A percentile compares a stretch with the other conserved stretches of the same genome.
Conservation (phyloP, 2,888 invertebrate genomes). For the Ophion ventricosus region DNA sequence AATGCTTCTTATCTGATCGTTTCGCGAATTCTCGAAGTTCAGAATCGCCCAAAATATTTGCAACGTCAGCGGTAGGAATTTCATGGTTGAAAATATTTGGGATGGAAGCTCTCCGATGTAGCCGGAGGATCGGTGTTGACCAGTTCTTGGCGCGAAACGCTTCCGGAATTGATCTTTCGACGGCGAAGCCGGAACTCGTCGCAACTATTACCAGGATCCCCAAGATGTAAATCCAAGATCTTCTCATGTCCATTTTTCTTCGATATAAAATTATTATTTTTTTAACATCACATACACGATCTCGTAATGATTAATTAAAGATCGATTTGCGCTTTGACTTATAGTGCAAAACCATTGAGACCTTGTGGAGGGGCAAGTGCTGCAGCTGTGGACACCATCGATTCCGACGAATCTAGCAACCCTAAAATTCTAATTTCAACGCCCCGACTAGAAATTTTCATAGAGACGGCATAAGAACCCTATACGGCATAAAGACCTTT, state of each 20-base stretch:
- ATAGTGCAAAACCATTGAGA: too few species aligned
- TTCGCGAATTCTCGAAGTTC: slow-evolving; percentile 58
- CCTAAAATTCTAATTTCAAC: too few species aligned
- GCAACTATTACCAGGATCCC: slow-evolving; percentile 53
- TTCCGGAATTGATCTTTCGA: slow-evolving; percentile 56
- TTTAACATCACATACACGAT: too few species aligned
- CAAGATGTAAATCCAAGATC: slow-evolving; percentile 42
- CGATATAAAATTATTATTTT: too few species aligned
- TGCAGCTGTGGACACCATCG: too few species aligned
- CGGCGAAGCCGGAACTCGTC: slow-evolving; percentile 50
- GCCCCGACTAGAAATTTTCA: too few species aligned
- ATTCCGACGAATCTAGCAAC: too few species aligned
- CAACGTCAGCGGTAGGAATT: slow-evolving; percentile 52
- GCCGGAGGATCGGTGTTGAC: background rate
- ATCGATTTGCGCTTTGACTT: too few species aligned
- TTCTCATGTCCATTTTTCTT: slow-evolving; percentile 47
- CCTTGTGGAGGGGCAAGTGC: too few species aligned
- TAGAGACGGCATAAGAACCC: too few species aligned
- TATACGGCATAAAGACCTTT: too few species aligned
- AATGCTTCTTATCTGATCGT: slow-evolving; percentile 47
- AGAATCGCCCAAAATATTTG: slow-evolving; percentile 61
- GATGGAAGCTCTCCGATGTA: slow-evolving; percentile 24
- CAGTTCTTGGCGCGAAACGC: slow-evolving; percentile 13
- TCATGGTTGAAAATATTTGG: slow-evolving; percentile 57
- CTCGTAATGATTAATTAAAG: too few species aligned